Percentiles rank a stretch among this genome's conserved stretches.
Conservation (phyloP, 2,113 vertebrate species). For the Aix galericulata region DNA sequence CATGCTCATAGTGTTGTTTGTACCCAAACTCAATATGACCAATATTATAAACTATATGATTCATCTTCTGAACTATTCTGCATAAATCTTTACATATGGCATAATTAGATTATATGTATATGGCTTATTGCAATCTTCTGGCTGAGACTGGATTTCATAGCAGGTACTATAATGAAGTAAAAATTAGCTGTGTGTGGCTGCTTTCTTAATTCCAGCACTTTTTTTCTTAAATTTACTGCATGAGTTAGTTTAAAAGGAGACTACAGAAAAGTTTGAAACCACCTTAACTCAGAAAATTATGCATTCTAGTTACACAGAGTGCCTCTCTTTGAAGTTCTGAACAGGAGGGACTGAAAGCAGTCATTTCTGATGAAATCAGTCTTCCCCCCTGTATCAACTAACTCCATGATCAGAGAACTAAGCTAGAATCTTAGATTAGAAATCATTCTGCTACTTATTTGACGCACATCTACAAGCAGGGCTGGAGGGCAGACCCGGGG, state of each 20-base stretch:
- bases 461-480: too few relatives aligned
- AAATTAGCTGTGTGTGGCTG: not conserved
- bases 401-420: not conserved
- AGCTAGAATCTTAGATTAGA: not conserved
- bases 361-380: not conserved
- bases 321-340: not conserved
- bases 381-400: not conserved
- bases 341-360: not conserved
- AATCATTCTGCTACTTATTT: not conserved
- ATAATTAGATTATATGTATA: not conserved
- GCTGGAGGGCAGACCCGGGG: too few relatives aligned
- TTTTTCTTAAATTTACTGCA: not conserved
- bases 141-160: not conserved
- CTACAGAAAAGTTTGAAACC: not conserved
- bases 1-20: too few relatives aligned
- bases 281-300: not conserved
- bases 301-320: not conserved
- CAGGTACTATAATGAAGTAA: not conserved
- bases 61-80: not conserved
- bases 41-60: not conserved
- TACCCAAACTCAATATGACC: rapidly evolving
- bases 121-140: not conserved
- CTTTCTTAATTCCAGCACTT: not conserved
- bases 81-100: not conserved
- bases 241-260: not conserved